Base-by-base conservation (phyloP, 2,113 vertebrate species). In the Quiscalus mexicanus region DNA sequence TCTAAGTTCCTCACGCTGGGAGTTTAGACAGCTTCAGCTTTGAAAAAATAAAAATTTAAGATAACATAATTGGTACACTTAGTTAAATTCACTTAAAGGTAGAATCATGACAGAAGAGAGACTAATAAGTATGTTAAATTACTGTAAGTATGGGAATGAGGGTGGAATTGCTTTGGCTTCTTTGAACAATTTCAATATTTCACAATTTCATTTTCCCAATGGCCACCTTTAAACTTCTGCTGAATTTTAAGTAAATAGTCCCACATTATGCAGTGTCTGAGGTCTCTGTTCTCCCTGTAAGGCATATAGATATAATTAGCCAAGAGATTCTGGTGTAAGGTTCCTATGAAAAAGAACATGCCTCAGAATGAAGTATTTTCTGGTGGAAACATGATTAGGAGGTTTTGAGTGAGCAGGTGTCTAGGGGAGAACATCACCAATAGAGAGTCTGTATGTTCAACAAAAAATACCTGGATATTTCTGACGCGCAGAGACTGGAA, bases 11-110 rank as follows among this genome's bases (percentile, higher is more conserved):
- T 97, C 90, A 88, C 20, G 59, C 89, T 86, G 89, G 56, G 86
- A 97, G 44, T 92, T 93, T 71, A 95, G 76, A 82, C 87, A 95
- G 84, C 68, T 93, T 96, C 81, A 84, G 73, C 39, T 84, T 90
- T 96, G 55, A 50, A 95, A 94, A 96, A 97, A 96, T 45, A 90
- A 92, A 95, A 97, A 87, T 27, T 94, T 80, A 87, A 84, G 59
- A 28, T 88, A 92, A 77, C 28, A 53, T 95, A 93, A 95, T 95
- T 91, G 83, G 59, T 59, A 74, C 41, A 92, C 53, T 93, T 86
- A 74, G 47, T 95, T 95, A 94, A 91, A 91, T 83, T 87, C 69
- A 80, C 55, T 90, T 94, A 89, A 82, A 94, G 39, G 45, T 53
- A 81, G 76, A 78, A 67, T 78, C 64, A 94, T 69, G 74, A 41